phyloP scores from a whole-genome alignment of 2,113 vertebrate species.

The Lycaon pictus region DNA sequence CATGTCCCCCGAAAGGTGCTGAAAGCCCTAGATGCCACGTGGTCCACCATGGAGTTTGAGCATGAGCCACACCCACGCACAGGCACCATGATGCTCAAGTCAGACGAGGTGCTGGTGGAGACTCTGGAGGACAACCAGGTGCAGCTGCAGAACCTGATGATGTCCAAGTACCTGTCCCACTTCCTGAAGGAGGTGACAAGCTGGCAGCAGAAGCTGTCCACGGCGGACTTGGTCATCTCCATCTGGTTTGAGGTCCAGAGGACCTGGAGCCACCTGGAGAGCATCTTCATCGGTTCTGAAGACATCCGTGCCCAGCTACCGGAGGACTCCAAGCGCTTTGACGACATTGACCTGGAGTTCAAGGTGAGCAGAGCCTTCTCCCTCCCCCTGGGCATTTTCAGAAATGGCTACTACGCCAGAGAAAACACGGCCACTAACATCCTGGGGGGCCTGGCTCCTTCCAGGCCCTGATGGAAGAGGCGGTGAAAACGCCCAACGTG shows the following conservation, averaged over 20 bases:
- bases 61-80: slow-evolving; percentile 85
- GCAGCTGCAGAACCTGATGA: slow-evolving; percentile 89
- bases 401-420: accelerated
- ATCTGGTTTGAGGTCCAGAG: slow-evolving; percentile 90
- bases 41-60: slow-evolving; percentile 84
- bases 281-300: slow-evolving; percentile 88
- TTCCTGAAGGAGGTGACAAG: slow-evolving; percentile 86
- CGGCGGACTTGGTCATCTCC: slow-evolving; percentile 83
- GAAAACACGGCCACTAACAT: accelerated
- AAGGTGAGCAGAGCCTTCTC: slow-evolving; percentile 69
- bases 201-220: slow-evolving; percentile 89
- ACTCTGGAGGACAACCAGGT: slow-evolving; percentile 89
- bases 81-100: slow-evolving; percentile 83
- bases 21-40: slow-evolving; percentile 84
- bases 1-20: slow-evolving; percentile 78
- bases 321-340: slow-evolving; percentile 82
- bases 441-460: background rate
- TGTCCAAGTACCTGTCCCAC: slow-evolving; percentile 88
- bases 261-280: slow-evolving; percentile 89
- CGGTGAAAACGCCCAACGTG: slow-evolving; percentile 86
- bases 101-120: slow-evolving; percentile 86
- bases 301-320: slow-evolving; percentile 88
- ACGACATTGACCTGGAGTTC: slow-evolving; percentile 85
- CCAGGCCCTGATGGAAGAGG: slow-evolving; percentile 85
- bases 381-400: background rate